Evolutionary conservation across 2,888 invertebrate genomes (phyloP).

Genomic region (Leucophenga montana): DNA sequence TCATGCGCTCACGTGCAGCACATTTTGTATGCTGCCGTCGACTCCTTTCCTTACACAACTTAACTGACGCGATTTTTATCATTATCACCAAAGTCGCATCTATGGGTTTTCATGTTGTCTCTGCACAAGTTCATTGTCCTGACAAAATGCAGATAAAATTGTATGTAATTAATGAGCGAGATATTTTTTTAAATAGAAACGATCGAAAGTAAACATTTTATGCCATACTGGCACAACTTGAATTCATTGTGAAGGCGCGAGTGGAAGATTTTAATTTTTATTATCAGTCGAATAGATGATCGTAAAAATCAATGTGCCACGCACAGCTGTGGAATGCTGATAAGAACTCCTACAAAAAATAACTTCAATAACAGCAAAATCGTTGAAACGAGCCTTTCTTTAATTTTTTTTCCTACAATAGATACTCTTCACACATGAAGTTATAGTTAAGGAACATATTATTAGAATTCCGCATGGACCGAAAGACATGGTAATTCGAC

Average conservation of each 20-base stretch:
- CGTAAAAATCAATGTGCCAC: background rate
- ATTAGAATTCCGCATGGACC: no score
- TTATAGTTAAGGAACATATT: no score
- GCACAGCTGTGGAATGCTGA: background rate
- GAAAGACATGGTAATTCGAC: no score
- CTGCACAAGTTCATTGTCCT: conserved; percentile 28
- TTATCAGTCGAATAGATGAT: background rate
- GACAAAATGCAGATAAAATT: conserved; percentile 13
- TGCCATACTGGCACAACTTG: no score
- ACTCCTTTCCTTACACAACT: background rate
- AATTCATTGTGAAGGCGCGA: background rate
- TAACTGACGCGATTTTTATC: conserved; percentile 29
- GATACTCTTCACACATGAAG: no score
- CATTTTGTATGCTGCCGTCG: background rate
- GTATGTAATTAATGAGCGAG: conserved; percentile 15
- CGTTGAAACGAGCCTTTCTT: background rate
- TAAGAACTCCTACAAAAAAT: background rate
- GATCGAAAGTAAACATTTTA: background rate
- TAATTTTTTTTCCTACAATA: no score
- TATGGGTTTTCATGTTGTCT: conserved; percentile 13
- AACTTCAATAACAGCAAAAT: background rate
- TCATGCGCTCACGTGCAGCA: background rate
- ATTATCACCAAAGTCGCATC: conserved; percentile 31
- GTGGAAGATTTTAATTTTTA: no score
- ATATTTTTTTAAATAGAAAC: conserved; percentile 13